Evolutionary conservation across 2,888 invertebrate genomes (phyloP).

Genomic region (Dysmachus trigonus): DNA sequence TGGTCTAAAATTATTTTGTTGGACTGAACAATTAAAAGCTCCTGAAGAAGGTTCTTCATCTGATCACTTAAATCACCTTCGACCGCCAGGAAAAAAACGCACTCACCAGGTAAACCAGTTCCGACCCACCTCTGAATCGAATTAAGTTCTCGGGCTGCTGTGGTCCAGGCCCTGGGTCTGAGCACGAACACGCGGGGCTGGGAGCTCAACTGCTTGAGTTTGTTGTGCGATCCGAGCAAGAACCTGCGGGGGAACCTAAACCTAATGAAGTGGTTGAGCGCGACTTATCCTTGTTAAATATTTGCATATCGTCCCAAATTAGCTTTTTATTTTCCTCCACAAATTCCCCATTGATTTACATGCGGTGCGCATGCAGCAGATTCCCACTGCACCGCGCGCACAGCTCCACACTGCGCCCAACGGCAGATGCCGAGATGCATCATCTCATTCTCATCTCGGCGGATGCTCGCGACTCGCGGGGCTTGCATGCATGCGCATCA

Average conservation of each 20-base stretch:
- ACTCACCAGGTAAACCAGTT: not conserved
- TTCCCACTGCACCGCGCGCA: not conserved
- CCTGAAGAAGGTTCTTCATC: not conserved
- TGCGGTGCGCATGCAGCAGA: conserved; percentile 27
- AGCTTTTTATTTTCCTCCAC: conserved; percentile 45
- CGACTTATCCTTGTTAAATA: conserved; percentile 51
- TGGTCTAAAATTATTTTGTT: not conserved
- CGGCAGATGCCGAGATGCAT: conserved; percentile 8
- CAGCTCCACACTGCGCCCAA: not conserved
- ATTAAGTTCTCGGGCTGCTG: conserved; percentile 7
- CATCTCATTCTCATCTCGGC: not conserved
- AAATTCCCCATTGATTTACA: conserved; percentile 33
- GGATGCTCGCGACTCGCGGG: not conserved
- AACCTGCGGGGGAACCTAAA: not conserved
- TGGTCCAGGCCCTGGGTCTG: not conserved
- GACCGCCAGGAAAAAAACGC: not conserved
- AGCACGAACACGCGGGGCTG: not conserved
- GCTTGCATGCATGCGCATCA: conserved; percentile 9
- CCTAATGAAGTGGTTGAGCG: conserved; percentile 51
- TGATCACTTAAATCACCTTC: not conserved
- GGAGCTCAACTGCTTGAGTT: not conserved
- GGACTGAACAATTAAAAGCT: not conserved
- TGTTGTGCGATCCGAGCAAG: not conserved
- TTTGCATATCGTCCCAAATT: conserved; percentile 51
- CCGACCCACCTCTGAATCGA: not conserved